A percentile compares a stretch with the other conserved stretches of the same genome.
Evolutionary conservation across 1,140 invertebrate genomes (phyloP).

Genomic region (Ostrea edulis): DNA sequence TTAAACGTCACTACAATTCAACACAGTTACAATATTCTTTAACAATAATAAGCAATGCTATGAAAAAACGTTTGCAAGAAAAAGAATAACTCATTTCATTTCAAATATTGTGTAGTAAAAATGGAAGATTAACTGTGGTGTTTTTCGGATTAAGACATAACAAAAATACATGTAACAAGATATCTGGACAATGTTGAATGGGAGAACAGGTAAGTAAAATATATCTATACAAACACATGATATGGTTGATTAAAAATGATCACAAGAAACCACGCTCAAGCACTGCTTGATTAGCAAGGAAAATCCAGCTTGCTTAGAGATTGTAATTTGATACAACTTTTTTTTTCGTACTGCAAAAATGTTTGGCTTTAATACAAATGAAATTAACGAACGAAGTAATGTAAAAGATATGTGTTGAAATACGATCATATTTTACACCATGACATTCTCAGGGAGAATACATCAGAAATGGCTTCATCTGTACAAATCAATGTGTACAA

Average conservation of each 20-base stretch:
- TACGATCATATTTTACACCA: neutral
- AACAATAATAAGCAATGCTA: neutral
- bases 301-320: constrained; percentile 13
- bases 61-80: constrained; percentile 15
- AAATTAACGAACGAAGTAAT: neutral
- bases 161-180: constrained; percentile 13
- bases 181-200: neutral
- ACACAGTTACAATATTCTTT: neutral
- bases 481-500: neutral
- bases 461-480: neutral
- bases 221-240: constrained; percentile 16
- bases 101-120: neutral
- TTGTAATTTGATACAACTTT: neutral
- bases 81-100: neutral
- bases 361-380: neutral
- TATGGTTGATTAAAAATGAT: constrained; percentile 31
- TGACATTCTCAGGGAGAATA: neutral
- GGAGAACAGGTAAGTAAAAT: neutral
- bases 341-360: neutral
- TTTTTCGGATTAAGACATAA: constrained; percentile 34
- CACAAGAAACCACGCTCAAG: neutral
- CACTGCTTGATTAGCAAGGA: constrained; percentile 29
- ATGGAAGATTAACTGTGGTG: constrained; percentile 2
- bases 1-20: neutral
- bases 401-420: constrained; percentile 29